These are phyloP conservation scores for Tenthredo livida DNA, from an alignment of 2,888 invertebrate genomes.

Conservation along the genomic window DNA sequence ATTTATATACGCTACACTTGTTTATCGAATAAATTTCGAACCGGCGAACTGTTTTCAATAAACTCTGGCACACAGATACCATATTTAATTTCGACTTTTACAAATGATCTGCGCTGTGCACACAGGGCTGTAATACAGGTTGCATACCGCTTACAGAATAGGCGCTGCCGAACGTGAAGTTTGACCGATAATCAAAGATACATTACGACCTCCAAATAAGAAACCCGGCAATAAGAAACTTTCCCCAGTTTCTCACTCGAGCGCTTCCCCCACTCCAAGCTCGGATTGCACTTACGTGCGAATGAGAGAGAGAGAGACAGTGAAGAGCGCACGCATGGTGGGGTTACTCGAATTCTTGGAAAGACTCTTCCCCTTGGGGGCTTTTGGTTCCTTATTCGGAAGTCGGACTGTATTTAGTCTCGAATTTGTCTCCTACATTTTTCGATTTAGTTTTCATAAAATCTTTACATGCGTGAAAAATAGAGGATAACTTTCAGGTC, in stretches of 20 bases:
- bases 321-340: too few relatives aligned
- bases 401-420: neutral
- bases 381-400: too few relatives aligned
- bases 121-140: neutral
- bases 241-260: too few relatives aligned
- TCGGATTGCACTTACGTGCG: too few relatives aligned
- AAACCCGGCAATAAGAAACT: too few relatives aligned
- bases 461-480: neutral
- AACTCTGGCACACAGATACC: neutral
- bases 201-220: too few relatives aligned
- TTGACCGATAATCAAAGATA: neutral
- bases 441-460: neutral
- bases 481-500: neutral
- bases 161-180: neutral
- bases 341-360: too few relatives aligned
- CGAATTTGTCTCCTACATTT: neutral
- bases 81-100: neutral
- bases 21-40: neutral
- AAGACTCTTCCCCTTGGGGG: too few relatives aligned
- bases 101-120: neutral
- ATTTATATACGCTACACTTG: neutral
- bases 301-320: too few relatives aligned
- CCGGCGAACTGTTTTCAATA: neutral
- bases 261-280: too few relatives aligned
- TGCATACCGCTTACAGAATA: neutral